Evolutionary conservation across 2,113 vertebrate genomes (phyloP), one percentile per base, ranked within the genome.

Genomic region (Otocyon megalotis): DNA sequence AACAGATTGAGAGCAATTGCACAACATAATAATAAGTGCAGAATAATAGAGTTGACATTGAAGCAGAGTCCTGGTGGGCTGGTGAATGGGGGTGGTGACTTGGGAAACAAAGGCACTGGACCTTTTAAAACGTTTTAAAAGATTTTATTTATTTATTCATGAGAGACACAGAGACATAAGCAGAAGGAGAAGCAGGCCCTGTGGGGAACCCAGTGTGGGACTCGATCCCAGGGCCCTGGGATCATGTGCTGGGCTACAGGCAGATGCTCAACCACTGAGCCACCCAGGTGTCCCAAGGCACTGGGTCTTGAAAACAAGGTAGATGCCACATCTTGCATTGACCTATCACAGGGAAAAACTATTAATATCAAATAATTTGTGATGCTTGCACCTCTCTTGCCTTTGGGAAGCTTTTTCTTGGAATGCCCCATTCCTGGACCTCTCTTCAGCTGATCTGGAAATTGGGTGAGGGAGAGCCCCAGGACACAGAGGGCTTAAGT

Each of bases 41-140:
- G 50, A 24, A 0, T 56, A 5, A 74, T 0, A 20, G 53, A 37
- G 1, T 1, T 63, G 83, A 8, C 30, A 0, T 24, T 14, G 24
- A 60, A 8, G 12, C 16, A 32, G 60, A 60, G 16, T 28, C 85
- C 58, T 50, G 20, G 12, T 20, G 54, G 43, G 37, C 74, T 86
- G 54, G 7, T 19, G 2, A 17, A 43, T 1, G 9, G 54, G 37
- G 32, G 3, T 48, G 19, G 14, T 10, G 35, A 35, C 28, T 62
- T 24, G 67, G 35, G 77, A 77, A 1, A 69, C 17, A 32, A 84
- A 87, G 69, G n/a, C 62, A 50, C 28, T 4, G 13, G 88, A 37
- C 48, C 43, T 48, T 32, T 43, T 43, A 43, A 43, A 43, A 43
- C 8, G 43, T 43, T 43, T 43, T 43, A 43, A 43, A 43, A 43